These are phyloP conservation scores for Tringa solitaria DNA, from an alignment of 2,113 vertebrate species.

Conservation along the genomic window DNA sequence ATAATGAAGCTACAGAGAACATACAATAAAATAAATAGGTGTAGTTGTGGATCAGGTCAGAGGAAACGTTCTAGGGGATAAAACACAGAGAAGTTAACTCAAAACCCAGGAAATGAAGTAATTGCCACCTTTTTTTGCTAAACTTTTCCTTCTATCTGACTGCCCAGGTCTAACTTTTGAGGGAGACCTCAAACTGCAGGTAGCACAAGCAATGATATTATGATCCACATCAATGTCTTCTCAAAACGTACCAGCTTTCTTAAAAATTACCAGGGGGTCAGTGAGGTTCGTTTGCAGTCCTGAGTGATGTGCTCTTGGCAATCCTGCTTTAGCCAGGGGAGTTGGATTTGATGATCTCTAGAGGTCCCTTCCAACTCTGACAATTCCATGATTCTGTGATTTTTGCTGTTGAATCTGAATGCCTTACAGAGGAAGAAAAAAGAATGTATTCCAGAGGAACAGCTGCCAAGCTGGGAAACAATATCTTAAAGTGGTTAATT, in stretches of 20 bases:
- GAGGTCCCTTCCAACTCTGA: too few relatives aligned
- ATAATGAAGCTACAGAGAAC: neutral
- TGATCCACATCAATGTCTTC: neutral
- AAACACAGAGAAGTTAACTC: neutral
- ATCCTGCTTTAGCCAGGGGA: too few relatives aligned
- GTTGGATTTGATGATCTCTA: too few relatives aligned
- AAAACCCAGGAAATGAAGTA: neutral
- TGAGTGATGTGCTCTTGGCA: too few relatives aligned
- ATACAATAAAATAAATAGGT: neutral
- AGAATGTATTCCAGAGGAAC: neutral
- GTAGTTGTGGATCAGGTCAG: neutral
- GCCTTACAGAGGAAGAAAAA: neutral
- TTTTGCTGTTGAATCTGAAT: neutral
- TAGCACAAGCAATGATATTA: neutral
- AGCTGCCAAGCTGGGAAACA: neutral
- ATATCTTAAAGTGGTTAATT: neutral
- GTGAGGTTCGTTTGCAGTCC: neutral
- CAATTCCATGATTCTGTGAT: too few relatives aligned
- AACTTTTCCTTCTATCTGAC: neutral
- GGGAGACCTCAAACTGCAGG: neutral
- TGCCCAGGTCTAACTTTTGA: neutral
- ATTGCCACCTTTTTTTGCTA: neutral
- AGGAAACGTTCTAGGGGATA: neutral
- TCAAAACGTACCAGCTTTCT: neutral
- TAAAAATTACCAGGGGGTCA: neutral